These are phyloP conservation scores for Pteropus alecto DNA, from an alignment of 2,113 vertebrate species.

Conservation along the genomic window DNA sequence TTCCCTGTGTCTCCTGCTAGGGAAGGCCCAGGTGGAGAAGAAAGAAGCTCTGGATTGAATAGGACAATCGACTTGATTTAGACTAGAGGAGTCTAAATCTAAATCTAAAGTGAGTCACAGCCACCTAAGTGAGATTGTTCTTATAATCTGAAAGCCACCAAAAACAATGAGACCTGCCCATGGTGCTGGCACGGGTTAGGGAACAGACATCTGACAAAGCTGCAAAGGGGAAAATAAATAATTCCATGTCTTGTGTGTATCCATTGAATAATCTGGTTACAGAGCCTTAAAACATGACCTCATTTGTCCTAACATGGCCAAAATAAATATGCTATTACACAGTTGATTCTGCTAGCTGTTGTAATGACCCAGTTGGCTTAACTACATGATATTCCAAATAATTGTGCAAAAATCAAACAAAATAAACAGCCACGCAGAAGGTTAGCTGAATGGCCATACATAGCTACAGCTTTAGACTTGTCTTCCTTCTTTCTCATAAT, in stretches of 20 bases:
- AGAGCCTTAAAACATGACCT: neutral
- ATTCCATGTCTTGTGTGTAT: neutral
- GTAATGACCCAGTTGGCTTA: slow-evolving; percentile 13
- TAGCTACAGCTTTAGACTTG: neutral
- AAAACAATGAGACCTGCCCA: neutral
- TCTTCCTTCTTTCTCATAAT: neutral
- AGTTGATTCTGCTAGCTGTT: neutral
- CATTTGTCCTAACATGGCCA: neutral
- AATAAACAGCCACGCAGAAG: neutral
- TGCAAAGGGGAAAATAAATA: neutral
- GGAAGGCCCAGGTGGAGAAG: neutral
- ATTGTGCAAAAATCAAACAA: neutral
- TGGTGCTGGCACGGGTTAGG: neutral
- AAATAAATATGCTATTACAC: neutral
- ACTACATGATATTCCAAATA: neutral
- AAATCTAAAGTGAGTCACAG: neutral
- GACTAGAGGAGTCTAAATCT: neutral
- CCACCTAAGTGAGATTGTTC: neutral
- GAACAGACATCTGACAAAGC: neutral
- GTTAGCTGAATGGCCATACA: neutral
- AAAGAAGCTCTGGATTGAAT: neutral
- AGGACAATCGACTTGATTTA: neutral
- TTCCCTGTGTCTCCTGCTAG: neutral
- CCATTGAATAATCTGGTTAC: neutral
- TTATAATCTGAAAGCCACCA: neutral